These are phyloP conservation scores for Prietella phreatophila DNA, from an alignment of 2,113 vertebrate species.

Conservation along the genomic window DNA sequence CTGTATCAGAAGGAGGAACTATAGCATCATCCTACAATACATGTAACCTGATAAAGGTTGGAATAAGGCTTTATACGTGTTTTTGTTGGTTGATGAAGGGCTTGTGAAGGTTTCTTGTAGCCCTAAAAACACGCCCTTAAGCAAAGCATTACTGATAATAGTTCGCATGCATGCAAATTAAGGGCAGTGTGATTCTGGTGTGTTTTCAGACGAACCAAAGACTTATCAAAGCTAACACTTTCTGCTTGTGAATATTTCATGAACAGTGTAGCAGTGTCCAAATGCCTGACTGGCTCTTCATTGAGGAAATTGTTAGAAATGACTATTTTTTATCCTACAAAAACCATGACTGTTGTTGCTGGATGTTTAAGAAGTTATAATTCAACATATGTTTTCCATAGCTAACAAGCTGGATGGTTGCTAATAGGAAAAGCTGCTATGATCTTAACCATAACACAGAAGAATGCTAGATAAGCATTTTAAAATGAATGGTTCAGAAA, in stretches of 20 bases:
- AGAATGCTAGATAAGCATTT: not conserved
- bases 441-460: not conserved
- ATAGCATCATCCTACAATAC: not conserved
- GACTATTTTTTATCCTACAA: not conserved
- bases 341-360: not conserved
- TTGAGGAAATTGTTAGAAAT: not conserved
- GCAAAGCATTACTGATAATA: not conserved
- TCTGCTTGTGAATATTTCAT: not conserved
- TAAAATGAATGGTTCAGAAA: not conserved
- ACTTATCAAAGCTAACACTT: not conserved
- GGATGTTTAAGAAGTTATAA: not conserved
- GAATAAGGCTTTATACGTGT: not conserved
- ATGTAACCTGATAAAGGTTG: not conserved
- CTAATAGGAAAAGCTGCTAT: not conserved
- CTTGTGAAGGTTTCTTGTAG: not conserved
- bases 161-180: slow-evolving; percentile 5
- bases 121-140: not conserved
- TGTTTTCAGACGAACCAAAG: not conserved
- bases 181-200: not conserved
- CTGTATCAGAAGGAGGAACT: not conserved
- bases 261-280: not conserved
- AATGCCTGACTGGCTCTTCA: not conserved
- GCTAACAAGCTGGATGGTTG: not conserved
- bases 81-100: not conserved
- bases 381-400: not conserved